Evolutionary conservation across 2,797 vertebrate genomes (phyloP), one percentile per base, ranked within the genome.

Genomic region (Sebastolobus altivelis): DNA sequence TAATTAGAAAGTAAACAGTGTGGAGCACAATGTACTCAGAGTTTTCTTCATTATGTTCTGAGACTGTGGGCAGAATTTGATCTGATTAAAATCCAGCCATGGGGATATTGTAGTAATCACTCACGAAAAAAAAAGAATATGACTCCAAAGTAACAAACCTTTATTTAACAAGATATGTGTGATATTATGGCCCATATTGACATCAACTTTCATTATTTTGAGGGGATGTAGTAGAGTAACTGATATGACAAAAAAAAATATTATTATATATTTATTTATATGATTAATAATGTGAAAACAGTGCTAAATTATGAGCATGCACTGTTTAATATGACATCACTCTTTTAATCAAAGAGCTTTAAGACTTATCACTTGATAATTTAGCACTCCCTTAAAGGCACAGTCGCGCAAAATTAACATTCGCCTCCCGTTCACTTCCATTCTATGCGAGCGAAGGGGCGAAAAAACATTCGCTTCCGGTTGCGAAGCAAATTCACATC

Each of bases 1-100:
- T 87, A 92, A 94, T 93, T 93, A 90, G 70, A 89, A 91, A 88
- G 85, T 81, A 87, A 92, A 90, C 83, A 86, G 83, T 61, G 74
- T 63, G 84, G 73, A 35, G 73, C 83, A 65, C 81, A 80, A 63
- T 84, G 78, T 85, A 80, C 69, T 81, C 66, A 1, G 20, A 66
- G 43, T 80, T 90, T 90, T 88, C 77, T 81, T 92, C 63, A 88
- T 90, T 89, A 82, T 79, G 75, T 68, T 82, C 33, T 25, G 55
- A 82, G 74, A 37, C 69, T 79, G 83, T 83, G 77, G 77, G 73
- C 80, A 80, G 72, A 31, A 22, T 85, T 82, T 84, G 56, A 90
- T 84, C 73, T 84, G 81, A 92, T 92, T 88, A 86, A 77, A 86
- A 65, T 84, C 43, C 54, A 73, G 70, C 80, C 86, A 43, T 11